Conservation (phyloP, 2,113 vertebrate species). For the Lepus europaeus region DNA sequence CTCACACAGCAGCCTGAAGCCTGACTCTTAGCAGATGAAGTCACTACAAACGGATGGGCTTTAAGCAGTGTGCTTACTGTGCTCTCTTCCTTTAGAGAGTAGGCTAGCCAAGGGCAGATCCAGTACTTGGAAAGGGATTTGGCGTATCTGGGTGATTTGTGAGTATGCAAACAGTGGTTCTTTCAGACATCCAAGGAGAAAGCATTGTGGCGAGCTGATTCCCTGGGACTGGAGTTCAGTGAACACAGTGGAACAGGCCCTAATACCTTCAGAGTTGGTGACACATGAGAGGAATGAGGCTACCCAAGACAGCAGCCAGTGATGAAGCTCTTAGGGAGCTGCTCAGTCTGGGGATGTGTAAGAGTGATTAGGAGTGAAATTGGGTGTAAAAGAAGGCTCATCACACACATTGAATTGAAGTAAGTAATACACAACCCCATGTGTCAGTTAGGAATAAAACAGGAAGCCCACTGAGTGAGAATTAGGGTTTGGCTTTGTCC, state of each 20-base stretch:
- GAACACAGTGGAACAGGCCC: rapidly evolving
- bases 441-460: not conserved
- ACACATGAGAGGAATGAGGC: too few relatives aligned
- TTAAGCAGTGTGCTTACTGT: not conserved
- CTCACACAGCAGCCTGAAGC: rapidly evolving
- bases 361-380: not conserved
- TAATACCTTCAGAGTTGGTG: rapidly evolving
- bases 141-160: not conserved
- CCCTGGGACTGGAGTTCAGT: too few relatives aligned
- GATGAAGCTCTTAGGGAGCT: too few relatives aligned
- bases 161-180: not conserved
- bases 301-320: not conserved
- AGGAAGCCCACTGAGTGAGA: not conserved
- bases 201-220: not conserved
- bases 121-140: not conserved
- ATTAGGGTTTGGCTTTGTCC: not conserved
- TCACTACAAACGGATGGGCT: rapidly evolving
- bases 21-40: rapidly evolving
- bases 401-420: not conserved
- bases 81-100: too few relatives aligned
- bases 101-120: too few relatives aligned
- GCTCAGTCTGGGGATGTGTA: not conserved
- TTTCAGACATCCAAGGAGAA: not conserved
- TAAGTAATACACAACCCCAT: not conserved
- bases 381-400: not conserved